Evolutionary conservation across 1,140 invertebrate genomes (phyloP).

Genomic region (Oreohelix idahoensis): DNA sequence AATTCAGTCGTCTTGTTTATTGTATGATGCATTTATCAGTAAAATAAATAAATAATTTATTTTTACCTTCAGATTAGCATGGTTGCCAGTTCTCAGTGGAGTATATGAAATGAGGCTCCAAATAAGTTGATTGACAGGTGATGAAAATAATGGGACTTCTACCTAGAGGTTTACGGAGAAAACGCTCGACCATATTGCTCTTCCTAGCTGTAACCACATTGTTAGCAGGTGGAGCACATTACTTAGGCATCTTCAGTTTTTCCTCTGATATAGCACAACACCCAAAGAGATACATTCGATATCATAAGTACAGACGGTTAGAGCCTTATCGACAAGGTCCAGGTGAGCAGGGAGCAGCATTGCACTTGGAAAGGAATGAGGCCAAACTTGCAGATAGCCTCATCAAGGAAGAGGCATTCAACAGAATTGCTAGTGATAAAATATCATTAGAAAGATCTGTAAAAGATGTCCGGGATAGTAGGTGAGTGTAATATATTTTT

Average conservation of each 20-base stretch:
- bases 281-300: constrained; percentile 54
- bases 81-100: background rate
- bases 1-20: too few species aligned
- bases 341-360: constrained; percentile 64
- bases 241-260: constrained; percentile 11
- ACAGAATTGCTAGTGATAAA: constrained; percentile 89
- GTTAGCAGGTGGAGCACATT: background rate
- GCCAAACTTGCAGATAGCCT: constrained; percentile 58
- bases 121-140: background rate
- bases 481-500: constrained; percentile 75
- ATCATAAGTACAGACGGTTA: constrained; percentile 48
- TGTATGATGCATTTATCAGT: too few species aligned
- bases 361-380: constrained; percentile 62
- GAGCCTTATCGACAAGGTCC: constrained; percentile 57
- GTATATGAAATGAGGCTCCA: background rate
- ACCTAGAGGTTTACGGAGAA: background rate
- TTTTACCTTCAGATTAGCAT: background rate
- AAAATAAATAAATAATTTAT: background rate
- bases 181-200: background rate
- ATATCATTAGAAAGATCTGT: constrained; percentile 88
- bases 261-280: background rate
- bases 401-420: constrained; percentile 89
- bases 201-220: background rate
- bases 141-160: constrained; percentile 4
- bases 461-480: constrained; percentile 84